Evolutionary conservation across 1,140 invertebrate genomes (phyloP).

Genomic region (Drosophila seguyi): DNA sequence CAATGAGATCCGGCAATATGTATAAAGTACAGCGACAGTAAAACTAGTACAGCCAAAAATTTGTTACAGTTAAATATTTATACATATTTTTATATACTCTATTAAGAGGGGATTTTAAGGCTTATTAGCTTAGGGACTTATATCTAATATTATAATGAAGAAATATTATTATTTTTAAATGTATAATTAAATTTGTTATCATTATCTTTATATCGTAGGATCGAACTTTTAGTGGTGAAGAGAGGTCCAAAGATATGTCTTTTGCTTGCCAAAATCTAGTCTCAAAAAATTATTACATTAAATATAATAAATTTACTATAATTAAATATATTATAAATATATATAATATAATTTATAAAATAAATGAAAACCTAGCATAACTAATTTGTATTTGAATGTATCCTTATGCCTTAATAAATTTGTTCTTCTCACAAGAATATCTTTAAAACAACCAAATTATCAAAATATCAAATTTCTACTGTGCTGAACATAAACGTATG

Average conservation of each 20-base stretch:
- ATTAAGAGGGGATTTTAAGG: no score
- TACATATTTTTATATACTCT: no score
- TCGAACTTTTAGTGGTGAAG: no score
- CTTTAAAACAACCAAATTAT: not conserved
- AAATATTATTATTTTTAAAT: no score
- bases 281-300: not conserved
- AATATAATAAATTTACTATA: not conserved
- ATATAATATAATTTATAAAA: no score
- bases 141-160: not conserved
- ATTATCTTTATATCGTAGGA: no score
- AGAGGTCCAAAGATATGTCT: no score
- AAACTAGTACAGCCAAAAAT: not conserved
- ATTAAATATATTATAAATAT: no score
- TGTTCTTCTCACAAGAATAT: fast-evolving
- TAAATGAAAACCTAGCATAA: not conserved
- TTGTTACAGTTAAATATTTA: not conserved
- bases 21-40: not conserved
- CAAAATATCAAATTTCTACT: not conserved
- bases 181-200: no score
- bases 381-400: not conserved
- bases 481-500: not conserved
- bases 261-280: not conserved
- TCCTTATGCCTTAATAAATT: no score
- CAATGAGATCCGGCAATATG: slow-evolving; percentile 10
- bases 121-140: no score